Evolutionary conservation across 2,797 vertebrate species (phyloP).

Genomic region (Poliocrania exsul): DNA sequence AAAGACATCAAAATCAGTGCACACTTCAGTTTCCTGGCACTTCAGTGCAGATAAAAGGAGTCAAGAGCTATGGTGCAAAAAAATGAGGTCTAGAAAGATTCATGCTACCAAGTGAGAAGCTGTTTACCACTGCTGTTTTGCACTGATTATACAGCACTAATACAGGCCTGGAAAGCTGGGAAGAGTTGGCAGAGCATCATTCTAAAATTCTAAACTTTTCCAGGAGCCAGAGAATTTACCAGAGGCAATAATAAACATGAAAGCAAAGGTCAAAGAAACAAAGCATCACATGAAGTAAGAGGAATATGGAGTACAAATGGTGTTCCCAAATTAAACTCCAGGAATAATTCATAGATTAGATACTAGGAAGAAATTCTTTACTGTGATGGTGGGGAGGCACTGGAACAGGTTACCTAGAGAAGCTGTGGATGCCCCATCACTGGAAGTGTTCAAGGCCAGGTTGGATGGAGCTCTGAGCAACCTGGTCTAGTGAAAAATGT

Average conservation of each 20-base stretch:
- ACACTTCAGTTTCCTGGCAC: not conserved
- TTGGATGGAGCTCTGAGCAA: not conserved
- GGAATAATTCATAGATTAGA: not conserved
- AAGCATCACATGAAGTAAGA: not conserved
- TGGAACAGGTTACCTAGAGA: not conserved
- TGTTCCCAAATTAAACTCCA: not conserved
- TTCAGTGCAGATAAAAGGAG: not conserved
- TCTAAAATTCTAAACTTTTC: not conserved
- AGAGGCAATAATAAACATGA: not conserved
- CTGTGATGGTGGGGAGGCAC: not conserved
- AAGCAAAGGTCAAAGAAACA: not conserved
- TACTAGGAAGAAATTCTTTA: not conserved
- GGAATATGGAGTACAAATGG: not conserved
- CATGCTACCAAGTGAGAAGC: not conserved
- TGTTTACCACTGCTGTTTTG: not conserved
- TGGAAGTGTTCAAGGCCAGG: not conserved
- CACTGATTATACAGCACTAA: not conserved
- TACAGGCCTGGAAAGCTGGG: not conserved
- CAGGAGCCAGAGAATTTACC: not conserved
- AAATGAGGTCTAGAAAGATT: not conserved
- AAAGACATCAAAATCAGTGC: not conserved
- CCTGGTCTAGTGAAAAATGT: not conserved
- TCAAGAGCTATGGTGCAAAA: not conserved
- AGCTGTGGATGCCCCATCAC: not conserved
- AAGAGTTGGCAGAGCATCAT: not conserved